Evolutionary conservation across 2,797 vertebrate species (phyloP), one percentile per base, ranked within the genome.

Genomic region (Odontamblyopus rebecca): DNA sequence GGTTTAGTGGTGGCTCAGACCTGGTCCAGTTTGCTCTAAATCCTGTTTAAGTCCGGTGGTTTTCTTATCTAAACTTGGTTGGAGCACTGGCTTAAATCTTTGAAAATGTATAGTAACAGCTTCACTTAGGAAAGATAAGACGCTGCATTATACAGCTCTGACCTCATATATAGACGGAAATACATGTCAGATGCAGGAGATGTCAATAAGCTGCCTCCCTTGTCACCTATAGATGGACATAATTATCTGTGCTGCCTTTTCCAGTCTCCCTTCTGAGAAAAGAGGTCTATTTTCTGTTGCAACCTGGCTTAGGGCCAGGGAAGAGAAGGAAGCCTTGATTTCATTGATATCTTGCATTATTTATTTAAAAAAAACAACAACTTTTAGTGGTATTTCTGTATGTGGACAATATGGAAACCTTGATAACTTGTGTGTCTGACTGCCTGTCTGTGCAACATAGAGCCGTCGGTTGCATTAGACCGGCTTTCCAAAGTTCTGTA

Each of bases 331-430:
- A 74, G 76, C 93, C 86, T 88, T 79, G 85, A 88, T 91, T 90
- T 89, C 83, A 86, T 87, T 88, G 90, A 77, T 82, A 88, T 73
- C 85, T 80, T 91, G 89, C 87, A 93, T 91, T 84, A 89, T 93
- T 94, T 93, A 95, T 93, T 86, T 81, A 88, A 86, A 82, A 89
- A 93, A 89, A 23, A 23, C 23, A 23, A 72, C 86, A 88, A 90
- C 93, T 85, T 92, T 93, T 92, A 86, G 85, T 89, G 85, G 88
- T 90, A 11, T 71, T 73, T 29, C 44, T 56, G 12, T 70, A 41
- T 75, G 23, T 29, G 70, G 76, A 79, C 68, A 26, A 59, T 67
- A 50, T 38, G 50, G 72, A 50, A 32, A 70, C 69, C 53, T 15
- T 63, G 13, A 68, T 51, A 59, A 50, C 50, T 56, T 30, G 61